phyloP scores from a whole-genome alignment of 2,113 vertebrate genomes.

The Seriola aureovittata region DNA sequence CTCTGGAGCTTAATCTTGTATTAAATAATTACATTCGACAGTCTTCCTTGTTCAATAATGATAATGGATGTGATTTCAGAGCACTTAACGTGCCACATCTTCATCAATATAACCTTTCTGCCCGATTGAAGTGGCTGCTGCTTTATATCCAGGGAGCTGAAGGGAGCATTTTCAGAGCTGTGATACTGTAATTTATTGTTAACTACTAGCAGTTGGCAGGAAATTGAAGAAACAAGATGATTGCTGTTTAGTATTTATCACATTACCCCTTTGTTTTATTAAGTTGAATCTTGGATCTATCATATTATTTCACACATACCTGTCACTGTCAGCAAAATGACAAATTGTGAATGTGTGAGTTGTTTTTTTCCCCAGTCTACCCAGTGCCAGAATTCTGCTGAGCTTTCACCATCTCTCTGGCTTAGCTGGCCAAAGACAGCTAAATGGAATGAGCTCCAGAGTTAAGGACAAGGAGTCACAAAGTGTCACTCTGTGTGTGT shows the following conservation, averaged over 20 bases:
- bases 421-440: slow-evolving; percentile 30
- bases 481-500: background rate
- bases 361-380: background rate
- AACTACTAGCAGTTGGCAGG: background rate
- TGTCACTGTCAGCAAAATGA: background rate
- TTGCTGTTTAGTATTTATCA: background rate
- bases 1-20: slow-evolving; percentile 18
- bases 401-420: slow-evolving; percentile 26
- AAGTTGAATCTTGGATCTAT: background rate
- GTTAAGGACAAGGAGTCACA: slow-evolving; percentile 32
- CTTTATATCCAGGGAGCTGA: background rate
- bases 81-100: background rate
- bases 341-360: background rate
- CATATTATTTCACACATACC: background rate
- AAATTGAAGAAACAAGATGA: background rate
- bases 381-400: slow-evolving; percentile 16
- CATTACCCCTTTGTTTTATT: background rate
- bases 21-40: slow-evolving; percentile 44
- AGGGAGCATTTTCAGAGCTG: background rate
- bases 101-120: slow-evolving; percentile 17
- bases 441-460: slow-evolving; percentile 45
- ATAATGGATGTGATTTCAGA: slow-evolving; percentile 49
- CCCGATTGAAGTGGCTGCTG: background rate
- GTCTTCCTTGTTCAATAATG: slow-evolving; percentile 37
- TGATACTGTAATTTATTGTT: background rate